A percentile compares a stretch with the other conserved stretches of the same genome.
These are phyloP conservation scores for Ctenosaura bakeri DNA, from an alignment of 2,797 vertebrate genomes.

Conservation along the genomic window DNA sequence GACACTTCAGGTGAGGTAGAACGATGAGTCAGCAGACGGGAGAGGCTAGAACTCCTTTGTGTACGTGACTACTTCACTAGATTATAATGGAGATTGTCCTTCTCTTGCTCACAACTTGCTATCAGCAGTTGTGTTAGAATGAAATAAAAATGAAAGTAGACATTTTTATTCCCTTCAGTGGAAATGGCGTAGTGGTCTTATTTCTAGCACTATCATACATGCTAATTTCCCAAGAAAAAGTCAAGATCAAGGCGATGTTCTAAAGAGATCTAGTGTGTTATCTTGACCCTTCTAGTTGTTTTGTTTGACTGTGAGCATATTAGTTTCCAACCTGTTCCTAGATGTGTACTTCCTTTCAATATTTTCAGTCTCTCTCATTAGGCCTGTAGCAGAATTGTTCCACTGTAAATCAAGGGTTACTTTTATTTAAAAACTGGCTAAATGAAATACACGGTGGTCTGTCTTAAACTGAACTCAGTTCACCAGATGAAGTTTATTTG, in stretches of 20 bases:
- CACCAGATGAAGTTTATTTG: constrained; percentile 19
- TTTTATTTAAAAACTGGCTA: not conserved
- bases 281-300: fast-evolving
- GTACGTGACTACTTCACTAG: too few relatives aligned
- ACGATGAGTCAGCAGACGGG: too few relatives aligned
- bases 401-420: not conserved
- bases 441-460: not conserved
- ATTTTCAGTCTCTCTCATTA: not conserved
- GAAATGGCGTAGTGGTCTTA: not conserved
- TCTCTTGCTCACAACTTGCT: too few relatives aligned
- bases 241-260: fast-evolving
- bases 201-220: not conserved
- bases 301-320: not conserved
- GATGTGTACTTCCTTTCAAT: too few relatives aligned
- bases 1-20: too few relatives aligned
- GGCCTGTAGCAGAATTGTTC: not conserved
- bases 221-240: not conserved
- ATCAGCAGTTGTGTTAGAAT: not conserved
- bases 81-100: too few relatives aligned
- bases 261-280: not conserved
- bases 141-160: constrained; percentile 34
- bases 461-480: not conserved
- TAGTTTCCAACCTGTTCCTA: not conserved
- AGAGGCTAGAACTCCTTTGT: too few relatives aligned
- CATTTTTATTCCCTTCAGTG: not conserved